Base-by-base conservation (phyloP, 2,888 invertebrate genomes). In the Phasia obesa region DNA sequence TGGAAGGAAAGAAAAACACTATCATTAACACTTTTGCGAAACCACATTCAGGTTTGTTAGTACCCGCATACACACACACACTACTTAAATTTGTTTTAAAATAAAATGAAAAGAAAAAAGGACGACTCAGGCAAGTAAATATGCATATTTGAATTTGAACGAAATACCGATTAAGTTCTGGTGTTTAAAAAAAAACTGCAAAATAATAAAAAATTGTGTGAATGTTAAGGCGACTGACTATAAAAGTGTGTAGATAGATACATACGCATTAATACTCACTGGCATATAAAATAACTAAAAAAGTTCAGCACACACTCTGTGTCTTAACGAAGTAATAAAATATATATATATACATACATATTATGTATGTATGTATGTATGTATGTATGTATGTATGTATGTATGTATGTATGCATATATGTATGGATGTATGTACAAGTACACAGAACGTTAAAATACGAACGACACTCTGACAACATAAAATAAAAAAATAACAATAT, bases 1-100 rank as follows among this genome's bases (percentile, higher is more conserved):
- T 51, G 21, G 42, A 44, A 64, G 25, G n/a, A 62, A 27, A 9
- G 31, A 55, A 57, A 42, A 75, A 35, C 23, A 44, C 31, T 47
- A 47, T 65, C 57, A 65, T 65, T 75, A 75, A 49, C 65, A 75
- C 75, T 57, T 73, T 53, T 55, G 23, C 11, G 6, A 57, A 65
- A 38, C 38, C 31, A 9, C n/a, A 27, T 27, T 51, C 5, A 17
- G 17, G 17, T 4, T n/a, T 42, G 42, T 4, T 42, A 15, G 42
- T 42, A 42, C 44, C 17, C 15, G 44, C 17, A 47, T 47, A n/a
- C 42, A 35, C 19, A 57, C 19, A 38, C 19, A 59, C 13, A 7
- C 21, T n/a, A 47, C 44, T 3, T 42, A 17, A 13, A 21, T 23
- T 51, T 55, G 17, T 55, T 31, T 31, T 31, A 55, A 51, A 35